Evolutionary conservation across 2,888 invertebrate species (phyloP).

Genomic region (Anarsia innoxiella): DNA sequence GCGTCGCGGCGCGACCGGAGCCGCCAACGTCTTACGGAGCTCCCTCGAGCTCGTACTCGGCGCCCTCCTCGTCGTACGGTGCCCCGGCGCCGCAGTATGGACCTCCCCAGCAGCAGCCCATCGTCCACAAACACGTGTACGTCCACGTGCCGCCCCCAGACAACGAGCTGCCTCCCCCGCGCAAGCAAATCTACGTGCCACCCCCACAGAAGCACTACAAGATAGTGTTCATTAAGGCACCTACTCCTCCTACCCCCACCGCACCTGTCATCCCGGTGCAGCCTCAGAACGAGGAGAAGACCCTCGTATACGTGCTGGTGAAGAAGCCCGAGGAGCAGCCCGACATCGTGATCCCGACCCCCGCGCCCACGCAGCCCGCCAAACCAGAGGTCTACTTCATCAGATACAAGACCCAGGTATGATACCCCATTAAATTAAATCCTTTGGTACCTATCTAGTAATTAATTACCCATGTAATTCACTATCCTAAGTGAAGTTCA

Average conservation of each 20-base stretch:
- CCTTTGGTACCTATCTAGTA: too few species aligned
- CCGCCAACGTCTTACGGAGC: slow-evolving; percentile 76
- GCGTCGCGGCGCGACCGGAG: slow-evolving; percentile 70
- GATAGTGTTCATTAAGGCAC: slow-evolving; percentile 88
- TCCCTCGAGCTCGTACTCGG: slow-evolving; percentile 62
- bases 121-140: slow-evolving; percentile 92
- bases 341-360: slow-evolving; percentile 85
- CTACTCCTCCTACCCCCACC: slow-evolving; percentile 77
- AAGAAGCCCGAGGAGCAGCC: slow-evolving; percentile 92
- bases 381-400: slow-evolving; percentile 94
- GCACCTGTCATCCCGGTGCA: slow-evolving; percentile 79
- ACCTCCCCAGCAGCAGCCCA: slow-evolving; percentile 82
- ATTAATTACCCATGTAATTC: too few species aligned
- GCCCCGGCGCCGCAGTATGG: slow-evolving; percentile 80
- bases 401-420: slow-evolving; percentile 89
- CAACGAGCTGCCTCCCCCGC: slow-evolving; percentile 82
- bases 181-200: slow-evolving; percentile 65
- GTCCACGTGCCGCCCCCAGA: slow-evolving; percentile 94
- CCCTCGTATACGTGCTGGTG: slow-evolving; percentile 89
- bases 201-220: slow-evolving; percentile 88
- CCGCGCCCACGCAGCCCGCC: slow-evolving; percentile 88
- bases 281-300: slow-evolving; percentile 92
- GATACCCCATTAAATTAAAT: too few species aligned
- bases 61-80: slow-evolving; percentile 55
- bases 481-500: too few species aligned